Conservation (phyloP, 2,888 invertebrate species). For the Epinotia bilunana region DNA sequence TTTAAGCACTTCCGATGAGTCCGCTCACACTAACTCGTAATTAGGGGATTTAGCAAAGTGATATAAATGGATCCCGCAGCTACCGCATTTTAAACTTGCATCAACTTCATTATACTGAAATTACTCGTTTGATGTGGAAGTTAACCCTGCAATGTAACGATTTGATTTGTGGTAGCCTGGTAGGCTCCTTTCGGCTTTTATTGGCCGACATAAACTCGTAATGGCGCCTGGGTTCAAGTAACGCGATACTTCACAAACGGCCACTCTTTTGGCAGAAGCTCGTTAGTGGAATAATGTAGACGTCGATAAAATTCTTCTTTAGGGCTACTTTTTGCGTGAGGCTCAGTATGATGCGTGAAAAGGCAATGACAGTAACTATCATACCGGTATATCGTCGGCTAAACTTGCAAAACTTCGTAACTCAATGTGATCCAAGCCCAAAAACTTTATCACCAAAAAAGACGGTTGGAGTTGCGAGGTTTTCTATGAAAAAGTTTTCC, state of each 20-base stretch:
- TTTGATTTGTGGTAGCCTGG: neutral
- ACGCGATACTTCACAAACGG: constrained; percentile 12
- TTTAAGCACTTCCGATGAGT: constrained; percentile 18
- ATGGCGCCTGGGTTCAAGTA: constrained; percentile 16
- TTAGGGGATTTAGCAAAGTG: constrained; percentile 11
- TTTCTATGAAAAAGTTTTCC: too few relatives aligned
- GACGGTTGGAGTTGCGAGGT: too few relatives aligned
- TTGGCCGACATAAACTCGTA: constrained; percentile 15
- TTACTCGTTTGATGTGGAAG: neutral
- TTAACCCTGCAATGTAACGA: neutral
- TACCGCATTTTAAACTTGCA: constrained; percentile 1
- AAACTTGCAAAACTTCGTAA: too few relatives aligned
- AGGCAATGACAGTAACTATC: neutral
- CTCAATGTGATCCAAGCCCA: too few relatives aligned
- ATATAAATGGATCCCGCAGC: neutral
- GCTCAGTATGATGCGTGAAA: neutral
- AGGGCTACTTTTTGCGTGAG: neutral
- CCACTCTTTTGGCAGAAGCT: constrained; percentile 13
- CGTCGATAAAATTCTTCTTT: constrained; percentile 26
- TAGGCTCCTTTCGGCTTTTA: constrained; percentile 9
- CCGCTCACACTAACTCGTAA: constrained; percentile 13
- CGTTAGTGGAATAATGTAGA: constrained; percentile 30
- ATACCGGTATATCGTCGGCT: neutral
- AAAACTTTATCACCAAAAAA: too few relatives aligned
- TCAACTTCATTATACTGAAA: neutral